Percentiles rank a stretch among this genome's conserved stretches.
Evolutionary conservation across 1,140 invertebrate genomes (phyloP).

Genomic region (Lucilia cuprina): DNA sequence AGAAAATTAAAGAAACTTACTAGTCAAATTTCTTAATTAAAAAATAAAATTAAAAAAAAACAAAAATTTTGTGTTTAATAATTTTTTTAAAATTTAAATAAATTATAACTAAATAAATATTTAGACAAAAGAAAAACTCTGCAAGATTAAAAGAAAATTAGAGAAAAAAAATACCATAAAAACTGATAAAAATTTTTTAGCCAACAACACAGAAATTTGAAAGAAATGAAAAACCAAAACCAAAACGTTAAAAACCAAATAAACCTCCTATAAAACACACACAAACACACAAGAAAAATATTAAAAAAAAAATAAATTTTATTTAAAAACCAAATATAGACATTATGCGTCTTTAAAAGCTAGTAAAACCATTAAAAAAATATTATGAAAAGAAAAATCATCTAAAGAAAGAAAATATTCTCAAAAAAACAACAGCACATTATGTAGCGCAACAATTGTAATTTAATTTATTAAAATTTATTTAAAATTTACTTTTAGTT

Average conservation of each 20-base stretch:
- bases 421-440: slow-evolving; percentile 35
- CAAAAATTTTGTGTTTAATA: background rate
- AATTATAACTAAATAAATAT: slow-evolving; percentile 6
- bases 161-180: slow-evolving; percentile 4
- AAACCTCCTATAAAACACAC: slow-evolving; percentile 18
- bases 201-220: background rate
- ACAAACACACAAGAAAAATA: background rate
- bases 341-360: background rate
- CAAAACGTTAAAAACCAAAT: slow-evolving; percentile 32
- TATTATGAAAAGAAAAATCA: background rate
- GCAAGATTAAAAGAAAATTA: background rate
- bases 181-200: background rate
- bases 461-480: background rate
- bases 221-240: background rate
- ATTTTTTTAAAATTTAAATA: background rate
- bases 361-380: background rate
- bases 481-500: slow-evolving; percentile 30
- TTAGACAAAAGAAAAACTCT: slow-evolving; percentile 4
- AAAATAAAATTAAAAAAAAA: too few species aligned
- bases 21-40: background rate
- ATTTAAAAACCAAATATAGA: slow-evolving; percentile 18
- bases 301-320: slow-evolving; percentile 1
- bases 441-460: slow-evolving; percentile 22
- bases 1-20: background rate
- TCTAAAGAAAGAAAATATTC: slow-evolving; percentile 31